Evolutionary conservation across 2,888 invertebrate species (phyloP).

Genomic region (Bombyx huttoni): DNA sequence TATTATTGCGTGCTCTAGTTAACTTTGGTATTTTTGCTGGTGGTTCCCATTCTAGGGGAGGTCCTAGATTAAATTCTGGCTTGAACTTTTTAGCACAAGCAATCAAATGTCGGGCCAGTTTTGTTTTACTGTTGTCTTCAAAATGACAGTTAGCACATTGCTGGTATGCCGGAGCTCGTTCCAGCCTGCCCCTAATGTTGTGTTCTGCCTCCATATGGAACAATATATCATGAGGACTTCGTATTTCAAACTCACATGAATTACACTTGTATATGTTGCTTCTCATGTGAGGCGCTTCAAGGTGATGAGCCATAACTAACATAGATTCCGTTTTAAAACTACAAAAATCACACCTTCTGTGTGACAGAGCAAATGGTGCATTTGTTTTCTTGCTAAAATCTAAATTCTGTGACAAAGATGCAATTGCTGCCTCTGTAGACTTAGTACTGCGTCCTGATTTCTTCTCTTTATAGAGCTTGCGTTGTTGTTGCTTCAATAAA

Average conservation of each 20-base stretch:
- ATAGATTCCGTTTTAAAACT: constrained; percentile 93
- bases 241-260: constrained; percentile 87
- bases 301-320: constrained; percentile 89
- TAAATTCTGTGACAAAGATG: constrained; percentile 87
- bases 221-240: constrained; percentile 90
- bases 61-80: constrained; percentile 88
- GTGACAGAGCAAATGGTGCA: constrained; percentile 82
- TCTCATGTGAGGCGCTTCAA: constrained; percentile 93
- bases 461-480: constrained; percentile 84
- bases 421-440: constrained; percentile 85
- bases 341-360: constrained; percentile 91
- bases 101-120: constrained; percentile 89
- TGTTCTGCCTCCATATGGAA: constrained; percentile 97
- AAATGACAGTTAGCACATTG: constrained; percentile 96
- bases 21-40: constrained; percentile 92
- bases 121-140: constrained; percentile 94
- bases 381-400: constrained; percentile 91
- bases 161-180: constrained; percentile 91
- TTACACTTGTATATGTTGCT: constrained; percentile 91
- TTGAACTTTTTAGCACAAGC: constrained; percentile 94
- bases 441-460: constrained; percentile 75
- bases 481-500: constrained; percentile 88
- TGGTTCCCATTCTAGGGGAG: constrained; percentile 93
- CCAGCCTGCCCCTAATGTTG: constrained; percentile 88
- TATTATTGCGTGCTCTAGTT: constrained; percentile 53